phyloP scores from a whole-genome alignment of 2,113 vertebrate genomes.

The Oreotrochilus melanogaster region DNA sequence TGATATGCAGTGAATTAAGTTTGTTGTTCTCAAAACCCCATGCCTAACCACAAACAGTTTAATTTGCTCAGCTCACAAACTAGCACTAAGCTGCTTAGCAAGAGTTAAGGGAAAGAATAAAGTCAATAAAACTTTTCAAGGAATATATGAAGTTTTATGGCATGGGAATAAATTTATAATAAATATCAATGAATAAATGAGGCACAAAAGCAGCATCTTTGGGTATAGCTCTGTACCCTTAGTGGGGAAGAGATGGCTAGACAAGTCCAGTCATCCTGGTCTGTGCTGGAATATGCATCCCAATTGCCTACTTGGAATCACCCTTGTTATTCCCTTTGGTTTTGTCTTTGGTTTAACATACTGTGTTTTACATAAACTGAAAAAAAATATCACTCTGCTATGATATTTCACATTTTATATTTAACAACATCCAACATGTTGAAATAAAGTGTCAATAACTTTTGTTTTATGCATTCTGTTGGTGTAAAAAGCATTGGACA shows the following conservation, averaged over 20 bases:
- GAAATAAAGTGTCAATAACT: background rate
- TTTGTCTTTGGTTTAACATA: background rate
- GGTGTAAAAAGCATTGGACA: background rate
- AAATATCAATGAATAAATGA: background rate
- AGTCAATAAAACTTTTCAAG: background rate
- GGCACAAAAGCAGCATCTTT: rapidly evolving
- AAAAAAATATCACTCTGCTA: background rate
- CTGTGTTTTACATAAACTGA: background rate
- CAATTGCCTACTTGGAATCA: background rate
- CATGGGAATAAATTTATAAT: background rate
- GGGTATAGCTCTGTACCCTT: background rate
- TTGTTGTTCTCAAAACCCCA: background rate
- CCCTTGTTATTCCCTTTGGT: background rate
- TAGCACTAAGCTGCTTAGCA: background rate
- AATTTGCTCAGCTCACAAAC: background rate
- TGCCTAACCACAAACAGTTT: background rate
- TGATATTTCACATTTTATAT: background rate
- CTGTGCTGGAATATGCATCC: background rate
- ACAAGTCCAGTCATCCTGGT: background rate
- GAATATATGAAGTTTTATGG: background rate
- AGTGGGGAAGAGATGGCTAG: background rate
- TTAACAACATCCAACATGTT: background rate
- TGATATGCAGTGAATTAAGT: background rate
- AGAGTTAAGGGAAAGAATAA: background rate
- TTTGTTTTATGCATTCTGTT: background rate